Evolutionary conservation across 2,113 vertebrate species (phyloP).

Genomic region (Corvus moneduloides): DNA sequence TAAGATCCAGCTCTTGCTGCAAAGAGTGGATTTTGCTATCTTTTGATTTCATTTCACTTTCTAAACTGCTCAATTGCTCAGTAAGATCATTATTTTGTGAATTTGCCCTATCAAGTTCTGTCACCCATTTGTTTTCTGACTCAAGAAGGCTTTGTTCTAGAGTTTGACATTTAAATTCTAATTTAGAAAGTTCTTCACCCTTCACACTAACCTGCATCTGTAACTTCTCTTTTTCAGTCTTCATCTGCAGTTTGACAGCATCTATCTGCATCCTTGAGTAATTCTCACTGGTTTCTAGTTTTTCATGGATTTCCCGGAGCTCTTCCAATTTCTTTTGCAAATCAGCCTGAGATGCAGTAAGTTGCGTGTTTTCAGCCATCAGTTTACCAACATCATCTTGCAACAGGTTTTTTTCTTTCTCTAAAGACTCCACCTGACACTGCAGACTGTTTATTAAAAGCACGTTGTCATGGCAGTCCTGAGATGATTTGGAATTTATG

Average conservation of each 20-base stretch:
- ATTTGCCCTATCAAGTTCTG: conserved; percentile 75
- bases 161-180: conserved; percentile 74
- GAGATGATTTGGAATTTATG: conserved; percentile 69
- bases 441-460: conserved; percentile 58
- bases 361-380: conserved; percentile 72
- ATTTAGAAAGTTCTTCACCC: conserved; percentile 73
- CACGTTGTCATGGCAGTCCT: conserved; percentile 34
- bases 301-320: conserved; percentile 67
- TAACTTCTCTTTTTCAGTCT: conserved; percentile 77
- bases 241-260: conserved; percentile 56
- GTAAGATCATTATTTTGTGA: conserved; percentile 73
- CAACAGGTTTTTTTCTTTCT: conserved; percentile 68
- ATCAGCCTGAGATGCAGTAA: conserved; percentile 38
- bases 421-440: conserved; percentile 50
- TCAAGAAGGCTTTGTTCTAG: conserved; percentile 79
- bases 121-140: conserved; percentile 81
- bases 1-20: conserved; percentile 77
- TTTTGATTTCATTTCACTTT: conserved; percentile 77
- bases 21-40: conserved; percentile 78
- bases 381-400: conserved; percentile 67
- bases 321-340: conserved; percentile 65
- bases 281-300: conserved; percentile 68
- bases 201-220: conserved; percentile 88
- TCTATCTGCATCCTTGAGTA: conserved; percentile 68
- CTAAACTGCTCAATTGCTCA: conserved; percentile 73